Base-by-base conservation (phyloP, 2,113 vertebrate genomes). In the Corythoichthys intestinalis region DNA sequence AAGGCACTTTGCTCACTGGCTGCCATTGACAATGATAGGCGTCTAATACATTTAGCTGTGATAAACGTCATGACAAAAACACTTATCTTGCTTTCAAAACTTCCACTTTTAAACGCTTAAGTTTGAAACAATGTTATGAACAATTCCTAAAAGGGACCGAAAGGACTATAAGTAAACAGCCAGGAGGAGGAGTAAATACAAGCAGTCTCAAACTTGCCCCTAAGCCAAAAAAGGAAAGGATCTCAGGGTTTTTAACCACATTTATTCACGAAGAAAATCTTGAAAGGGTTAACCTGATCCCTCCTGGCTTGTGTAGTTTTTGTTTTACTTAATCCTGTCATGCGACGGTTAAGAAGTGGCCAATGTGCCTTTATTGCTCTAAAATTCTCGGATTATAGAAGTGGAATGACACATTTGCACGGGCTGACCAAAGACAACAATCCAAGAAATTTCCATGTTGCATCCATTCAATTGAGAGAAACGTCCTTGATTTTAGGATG, bases 291-390 rank as follows among this genome's bases (percentile, higher is more conserved):
- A 78, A 83, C 75, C 54, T 48, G 58, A 72, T 79, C 72, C 75
- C 64, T 66, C 50, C 77, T 64, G 60, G 64, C 28, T 41, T 73
- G 59, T 81, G 84, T 28, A 28, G 13, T 81, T 75, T 78, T 73
- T 77, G 62, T 82, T 85, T 81, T 71, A 72, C 76, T 77, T 83
- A 86, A 87, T 79, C 83, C 77, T 81, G 80, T 79, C 77, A 85
- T 80, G 62, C 46, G 46, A 85, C 56, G 65, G 74, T 72, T 87
- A 77, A 85, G 78, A 86, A 77, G 75, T 83, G 69, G 62, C 59
- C 66, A 85, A 83, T 70, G 48, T 73, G 71, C 76, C 71, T 76
- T 80, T 84, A 72, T 52, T 58, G 74, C 63, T 54, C 47, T 82
- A 83, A 84, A 70, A 77, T 37, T 61, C 75, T 59, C 52, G 56